Evolutionary conservation across 1,140 invertebrate species (phyloP), one percentile per base, ranked within the genome.

Genomic region (Spodoptera frugiperda): DNA sequence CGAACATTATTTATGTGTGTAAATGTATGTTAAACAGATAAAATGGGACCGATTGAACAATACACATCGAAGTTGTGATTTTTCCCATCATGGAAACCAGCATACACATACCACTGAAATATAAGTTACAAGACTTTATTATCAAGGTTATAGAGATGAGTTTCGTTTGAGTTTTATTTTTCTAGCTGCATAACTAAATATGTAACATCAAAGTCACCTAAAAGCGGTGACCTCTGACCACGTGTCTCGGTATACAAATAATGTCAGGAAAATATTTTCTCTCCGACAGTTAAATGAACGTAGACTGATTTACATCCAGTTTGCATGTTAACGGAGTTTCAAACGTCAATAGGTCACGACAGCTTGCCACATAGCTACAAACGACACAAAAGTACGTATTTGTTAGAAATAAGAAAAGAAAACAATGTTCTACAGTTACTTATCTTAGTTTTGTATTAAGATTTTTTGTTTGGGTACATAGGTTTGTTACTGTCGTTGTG

Each of bases 301-400:
- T 70, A 77, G 57, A 77, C 75, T 77, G 75, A 77, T 77, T 77
- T 77, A 77, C 33, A 77, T 70, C 33, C 75, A 30, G 75, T 70
- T 70, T 77, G 65, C 65, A 76, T 76, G 74, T 70, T 77, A 68
- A 77, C 48, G 39, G 67, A 39, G 53, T 49, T 77, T 4, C 33
- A 54, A 73, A 59, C 25, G 75, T 67, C 75, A 70, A 49, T 39
- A 61, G 75, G 65, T 77, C 75, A 49, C 39, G 14, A 11, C 33
- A 19, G 5, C 33, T 39, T 39, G 33, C 33, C 11, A 33, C 12
- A 5, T 49, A 46, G 15, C 15, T 46, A 63, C 12, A 21, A 21
- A 67, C 19, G 21, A 14, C 44, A 61, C 57, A 61, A 61, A 61
- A 59, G 25, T 25, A 59, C 11, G 30, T 55, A 55, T 55, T 55